These are phyloP conservation scores for Chaitophorus viminalis DNA, from an alignment of 2,888 invertebrate genomes.

Conservation along the genomic window DNA sequence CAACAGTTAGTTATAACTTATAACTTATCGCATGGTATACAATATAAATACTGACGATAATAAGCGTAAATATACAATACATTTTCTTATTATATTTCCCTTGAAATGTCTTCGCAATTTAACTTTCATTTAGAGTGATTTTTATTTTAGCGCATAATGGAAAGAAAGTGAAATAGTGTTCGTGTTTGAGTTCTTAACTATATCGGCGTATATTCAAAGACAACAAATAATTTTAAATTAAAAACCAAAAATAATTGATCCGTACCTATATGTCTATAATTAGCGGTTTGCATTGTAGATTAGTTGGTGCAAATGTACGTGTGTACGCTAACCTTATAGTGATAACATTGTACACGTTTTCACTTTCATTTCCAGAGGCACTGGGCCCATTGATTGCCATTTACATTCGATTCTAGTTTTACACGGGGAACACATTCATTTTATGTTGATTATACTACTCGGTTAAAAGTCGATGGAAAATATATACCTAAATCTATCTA, in stretches of 20 bases:
- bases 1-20: no score
- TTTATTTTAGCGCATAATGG: neutral
- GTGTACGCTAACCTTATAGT: conserved; percentile 8
- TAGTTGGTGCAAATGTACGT: neutral
- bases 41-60: no score
- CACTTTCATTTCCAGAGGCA: conserved; percentile 47
- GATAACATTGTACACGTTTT: conserved; percentile 24
- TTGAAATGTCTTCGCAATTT: neutral
- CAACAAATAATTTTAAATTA: neutral
- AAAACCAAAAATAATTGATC: neutral
- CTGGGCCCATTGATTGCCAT: neutral
- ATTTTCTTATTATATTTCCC: no score
- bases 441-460: no score
- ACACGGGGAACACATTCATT: neutral
- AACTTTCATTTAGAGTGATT: conserved; percentile 11
- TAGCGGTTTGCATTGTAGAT: neutral
- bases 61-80: no score
- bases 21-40: no score
- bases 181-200: neutral
- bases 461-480: no score
- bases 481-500: no score
- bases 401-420: neutral
- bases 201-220: neutral
- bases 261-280: neutral
- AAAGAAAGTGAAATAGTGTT: neutral